phyloP scores from a whole-genome alignment of 2,888 invertebrate genomes.

The Trilocha varians region DNA sequence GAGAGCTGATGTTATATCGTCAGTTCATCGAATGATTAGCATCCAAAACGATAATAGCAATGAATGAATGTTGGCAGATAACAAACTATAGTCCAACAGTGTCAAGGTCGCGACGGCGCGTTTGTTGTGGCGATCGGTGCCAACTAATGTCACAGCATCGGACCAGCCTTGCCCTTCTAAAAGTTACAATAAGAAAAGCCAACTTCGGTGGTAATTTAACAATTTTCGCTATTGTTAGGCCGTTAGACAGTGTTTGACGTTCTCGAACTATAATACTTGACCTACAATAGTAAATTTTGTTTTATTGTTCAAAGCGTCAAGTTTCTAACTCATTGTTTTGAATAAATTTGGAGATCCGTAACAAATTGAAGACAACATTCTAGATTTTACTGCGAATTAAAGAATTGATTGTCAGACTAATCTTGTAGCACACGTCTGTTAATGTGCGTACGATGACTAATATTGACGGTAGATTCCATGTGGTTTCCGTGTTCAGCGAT shows the following conservation, averaged over 20 bases:
- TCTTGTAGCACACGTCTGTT: background rate
- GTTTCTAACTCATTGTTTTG: background rate
- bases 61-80: constrained; percentile 58
- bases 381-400: too few relatives aligned
- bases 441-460: background rate
- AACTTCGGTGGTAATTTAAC: background rate
- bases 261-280: constrained; percentile 2
- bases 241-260: background rate
- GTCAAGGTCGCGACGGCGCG: constrained; percentile 43
- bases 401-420: too few relatives aligned
- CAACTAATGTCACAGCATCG: constrained; percentile 27
- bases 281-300: background rate
- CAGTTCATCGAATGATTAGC: background rate
- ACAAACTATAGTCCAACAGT: constrained; percentile 34
- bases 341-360: too few relatives aligned
- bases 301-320: constrained; percentile 11
- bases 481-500: constrained; percentile 3
- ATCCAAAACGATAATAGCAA: constrained; percentile 21
- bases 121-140: constrained; percentile 24
- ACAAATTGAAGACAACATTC: too few relatives aligned
- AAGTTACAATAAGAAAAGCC: background rate
- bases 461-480: constrained; percentile 1
- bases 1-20: too few relatives aligned
- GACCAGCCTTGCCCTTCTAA: constrained; percentile 3
- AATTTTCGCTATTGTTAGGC: background rate